Percentiles rank a stretch among this genome's conserved stretches.
Conservation (phyloP, 2,797 vertebrate genomes). For the Microctenopoma lineatum region DNA sequence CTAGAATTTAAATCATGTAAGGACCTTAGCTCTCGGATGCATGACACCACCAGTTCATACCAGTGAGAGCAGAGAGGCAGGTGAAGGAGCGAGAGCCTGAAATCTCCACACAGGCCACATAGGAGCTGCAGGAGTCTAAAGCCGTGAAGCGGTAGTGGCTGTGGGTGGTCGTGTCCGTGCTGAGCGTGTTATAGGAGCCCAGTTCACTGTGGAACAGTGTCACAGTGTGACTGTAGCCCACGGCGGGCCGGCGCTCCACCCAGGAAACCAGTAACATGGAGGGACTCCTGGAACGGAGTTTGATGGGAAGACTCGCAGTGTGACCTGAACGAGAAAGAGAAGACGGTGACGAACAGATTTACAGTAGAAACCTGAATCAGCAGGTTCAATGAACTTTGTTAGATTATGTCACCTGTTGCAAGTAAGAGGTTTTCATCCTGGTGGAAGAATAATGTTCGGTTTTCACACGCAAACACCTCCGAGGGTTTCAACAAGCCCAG, state of each 20-base stretch:
- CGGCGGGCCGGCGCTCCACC: conserved; percentile 7
- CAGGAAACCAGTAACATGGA: conserved; percentile 71
- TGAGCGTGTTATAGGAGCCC: conserved; percentile 28
- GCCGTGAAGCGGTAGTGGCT: conserved; percentile 63
- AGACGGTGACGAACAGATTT: too few species aligned
- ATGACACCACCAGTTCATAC: conserved; percentile 37
- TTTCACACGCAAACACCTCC: conserved; percentile 80
- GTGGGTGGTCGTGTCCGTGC: conserved; percentile 18
- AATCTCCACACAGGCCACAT: conserved; percentile 69
- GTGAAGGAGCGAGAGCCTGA: conserved; percentile 44
- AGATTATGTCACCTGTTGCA: conserved; percentile 58
- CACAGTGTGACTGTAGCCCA: conserved; percentile 12
- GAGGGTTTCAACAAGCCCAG: conserved; percentile 45
- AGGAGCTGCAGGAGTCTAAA: conserved; percentile 70
- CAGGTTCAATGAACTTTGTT: too few species aligned
- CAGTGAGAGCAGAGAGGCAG: conserved; percentile 72
- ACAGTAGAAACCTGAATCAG: too few species aligned
- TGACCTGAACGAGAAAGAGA: conserved; percentile 57
- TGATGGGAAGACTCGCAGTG: conserved; percentile 54
- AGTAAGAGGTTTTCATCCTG: conserved; percentile 76
- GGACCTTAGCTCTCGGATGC: neutral
- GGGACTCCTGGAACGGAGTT: conserved; percentile 57
- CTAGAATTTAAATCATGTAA: too few species aligned
- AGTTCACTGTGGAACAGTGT: conserved; percentile 56
- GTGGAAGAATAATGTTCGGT: conserved; percentile 63